Conservation (phyloP, 2,888 invertebrate species). For the Apamea epomidion region DNA sequence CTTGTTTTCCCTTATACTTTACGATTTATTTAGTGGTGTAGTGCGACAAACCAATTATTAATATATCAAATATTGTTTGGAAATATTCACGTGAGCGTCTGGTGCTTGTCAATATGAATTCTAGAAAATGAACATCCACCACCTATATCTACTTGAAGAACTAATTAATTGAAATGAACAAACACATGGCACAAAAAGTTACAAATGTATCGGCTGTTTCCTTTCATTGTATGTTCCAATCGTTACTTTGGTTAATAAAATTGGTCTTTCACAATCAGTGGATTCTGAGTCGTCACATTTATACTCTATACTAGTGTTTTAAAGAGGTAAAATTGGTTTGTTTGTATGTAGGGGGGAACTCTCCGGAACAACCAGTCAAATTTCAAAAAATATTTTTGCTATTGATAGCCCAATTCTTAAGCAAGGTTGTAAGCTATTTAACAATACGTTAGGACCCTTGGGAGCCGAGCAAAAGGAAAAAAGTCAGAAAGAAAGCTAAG, state of each 20-base stretch:
- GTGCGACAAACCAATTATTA: slow-evolving; percentile 81
- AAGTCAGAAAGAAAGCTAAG: no score
- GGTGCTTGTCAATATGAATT: not conserved
- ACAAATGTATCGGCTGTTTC: not conserved
- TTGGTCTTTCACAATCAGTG: slow-evolving; percentile 54
- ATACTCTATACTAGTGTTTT: not conserved
- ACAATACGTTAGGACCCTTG: no score
- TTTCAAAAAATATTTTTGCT: no score
- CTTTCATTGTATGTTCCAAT: slow-evolving; percentile 15
- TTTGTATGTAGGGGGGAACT: no score
- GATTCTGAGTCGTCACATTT: slow-evolving; percentile 56
- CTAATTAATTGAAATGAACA: not conserved
- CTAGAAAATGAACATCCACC: not conserved
- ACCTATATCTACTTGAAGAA: not conserved
- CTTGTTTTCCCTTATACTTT: slow-evolving; percentile 84
- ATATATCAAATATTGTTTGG: slow-evolving; percentile 9
- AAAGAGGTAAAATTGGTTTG: no score
- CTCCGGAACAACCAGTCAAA: no score
- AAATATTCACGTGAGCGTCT: not conserved
- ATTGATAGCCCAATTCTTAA: no score
- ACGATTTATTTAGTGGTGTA: slow-evolving; percentile 86
- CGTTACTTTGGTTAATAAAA: slow-evolving; percentile 29
- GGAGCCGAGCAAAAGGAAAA: no score
- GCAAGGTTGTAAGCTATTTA: no score
- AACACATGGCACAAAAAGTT: not conserved